phyloP scores from a whole-genome alignment of 2,888 invertebrate species.

The Orthonevra nobilis region DNA sequence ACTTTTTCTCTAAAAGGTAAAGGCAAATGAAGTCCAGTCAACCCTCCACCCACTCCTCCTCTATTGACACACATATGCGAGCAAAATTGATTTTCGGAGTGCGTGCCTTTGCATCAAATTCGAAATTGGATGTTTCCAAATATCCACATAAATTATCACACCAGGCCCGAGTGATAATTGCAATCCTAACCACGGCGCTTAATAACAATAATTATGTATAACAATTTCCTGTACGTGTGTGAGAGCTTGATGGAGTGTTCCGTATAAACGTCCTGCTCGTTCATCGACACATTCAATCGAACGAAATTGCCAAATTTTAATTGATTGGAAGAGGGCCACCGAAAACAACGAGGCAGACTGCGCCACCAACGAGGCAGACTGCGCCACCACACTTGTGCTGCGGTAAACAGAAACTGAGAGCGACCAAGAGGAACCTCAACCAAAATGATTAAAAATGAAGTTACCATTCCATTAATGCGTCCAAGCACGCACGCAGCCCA shows the following conservation, averaged over 20 bases:
- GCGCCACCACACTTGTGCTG: constrained; percentile 3
- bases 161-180: constrained; percentile 54
- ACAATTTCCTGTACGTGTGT: constrained; percentile 32
- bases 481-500: constrained; percentile 60
- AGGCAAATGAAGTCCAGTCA: too few relatives aligned
- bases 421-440: constrained; percentile 33
- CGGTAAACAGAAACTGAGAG: constrained; percentile 41
- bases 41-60: constrained; percentile 42
- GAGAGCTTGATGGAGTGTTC: neutral
- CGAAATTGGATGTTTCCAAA: constrained; percentile 37
- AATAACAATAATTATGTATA: constrained; percentile 68
- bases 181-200: constrained; percentile 42
- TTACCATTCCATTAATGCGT: constrained; percentile 66
- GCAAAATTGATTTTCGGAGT: constrained; percentile 53
- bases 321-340: constrained; percentile 61
- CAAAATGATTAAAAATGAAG: constrained; percentile 67
- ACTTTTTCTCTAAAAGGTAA: too few relatives aligned
- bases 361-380: neutral
- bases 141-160: constrained; percentile 47
- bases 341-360: neutral
- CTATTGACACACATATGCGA: constrained; percentile 46
- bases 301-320: constrained; percentile 54
- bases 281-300: constrained; percentile 49
- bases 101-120: constrained; percentile 64
- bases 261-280: too few relatives aligned